Percentiles rank a stretch among this genome's conserved stretches.
Conservation (phyloP, 1,140 invertebrate genomes). For the Wiebesia pumilae region DNA sequence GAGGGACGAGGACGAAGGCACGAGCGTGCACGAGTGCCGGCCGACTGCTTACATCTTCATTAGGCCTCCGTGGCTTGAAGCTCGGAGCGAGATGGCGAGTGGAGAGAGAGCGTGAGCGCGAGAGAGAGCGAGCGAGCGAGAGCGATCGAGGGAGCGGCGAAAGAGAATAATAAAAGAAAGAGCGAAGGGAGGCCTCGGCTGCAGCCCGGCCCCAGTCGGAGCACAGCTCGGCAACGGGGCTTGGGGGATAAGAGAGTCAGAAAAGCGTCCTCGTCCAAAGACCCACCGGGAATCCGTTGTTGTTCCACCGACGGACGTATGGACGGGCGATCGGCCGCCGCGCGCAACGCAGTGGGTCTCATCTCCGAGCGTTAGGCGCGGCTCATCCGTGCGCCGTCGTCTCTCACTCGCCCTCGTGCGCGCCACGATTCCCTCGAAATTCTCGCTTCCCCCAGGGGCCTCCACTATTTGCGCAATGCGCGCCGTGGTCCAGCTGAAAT, state of each 20-base stretch:
- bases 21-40: constrained; percentile 61
- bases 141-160: background rate
- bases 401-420: constrained; percentile 50
- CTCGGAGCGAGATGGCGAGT: constrained; percentile 48
- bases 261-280: constrained; percentile 69
- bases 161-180: constrained; percentile 52
- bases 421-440: constrained; percentile 38
- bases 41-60: constrained; percentile 76
- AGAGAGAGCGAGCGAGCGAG: constrained; percentile 23
- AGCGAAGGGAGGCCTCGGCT: constrained; percentile 47
- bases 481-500: constrained; percentile 36
- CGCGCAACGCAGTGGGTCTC: constrained; percentile 72
- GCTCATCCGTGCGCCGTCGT: constrained; percentile 64
- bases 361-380: constrained; percentile 59
- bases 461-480: constrained; percentile 37
- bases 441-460: constrained; percentile 13
- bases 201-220: constrained; percentile 9
- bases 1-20: constrained; percentile 66
- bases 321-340: constrained; percentile 59
- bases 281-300: constrained; percentile 74
- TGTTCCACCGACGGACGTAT: constrained; percentile 69
- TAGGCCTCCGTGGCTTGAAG: constrained; percentile 65
- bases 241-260: constrained; percentile 66
- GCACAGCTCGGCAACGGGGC: constrained; percentile 54
- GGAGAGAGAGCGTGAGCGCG: constrained; percentile 3